Percentiles rank a stretch among this genome's conserved stretches.
Conservation (phyloP, 1,140 invertebrate species). For the Gonioctena quinquepunctata region DNA sequence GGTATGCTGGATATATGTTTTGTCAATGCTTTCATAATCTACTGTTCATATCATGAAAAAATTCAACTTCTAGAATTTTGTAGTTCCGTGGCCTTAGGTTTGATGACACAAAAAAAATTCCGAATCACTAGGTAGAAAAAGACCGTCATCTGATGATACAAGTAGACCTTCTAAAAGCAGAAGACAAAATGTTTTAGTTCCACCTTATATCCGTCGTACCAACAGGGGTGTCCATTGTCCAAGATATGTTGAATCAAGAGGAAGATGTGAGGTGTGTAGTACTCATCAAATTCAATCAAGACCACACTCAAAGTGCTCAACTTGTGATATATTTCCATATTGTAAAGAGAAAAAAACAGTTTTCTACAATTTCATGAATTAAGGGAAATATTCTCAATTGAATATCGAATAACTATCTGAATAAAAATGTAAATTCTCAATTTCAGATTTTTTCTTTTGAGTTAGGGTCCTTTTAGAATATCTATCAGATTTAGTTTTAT, state of each 20-base stretch:
- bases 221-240: neutral
- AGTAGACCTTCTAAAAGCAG: neutral
- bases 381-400: too few relatives aligned
- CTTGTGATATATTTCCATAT: too few relatives aligned
- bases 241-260: neutral
- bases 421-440: too few relatives aligned
- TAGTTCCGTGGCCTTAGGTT: too few relatives aligned
- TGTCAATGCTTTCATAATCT: neutral
- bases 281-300: neutral
- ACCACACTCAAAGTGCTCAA: neutral
- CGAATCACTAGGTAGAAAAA: neutral
- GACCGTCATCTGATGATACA: too few relatives aligned
- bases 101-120: too few relatives aligned
- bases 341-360: too few relatives aligned
- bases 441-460: too few relatives aligned
- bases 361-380: too few relatives aligned
- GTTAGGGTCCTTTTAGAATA: too few relatives aligned
- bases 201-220: neutral
- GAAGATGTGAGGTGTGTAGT: neutral
- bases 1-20: neutral
- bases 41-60: neutral
- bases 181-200: neutral
- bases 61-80: neutral
- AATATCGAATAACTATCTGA: too few relatives aligned
- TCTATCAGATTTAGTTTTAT: too few relatives aligned